Conservation (phyloP, 2,888 invertebrate genomes). For the Machimus atricapillus region DNA sequence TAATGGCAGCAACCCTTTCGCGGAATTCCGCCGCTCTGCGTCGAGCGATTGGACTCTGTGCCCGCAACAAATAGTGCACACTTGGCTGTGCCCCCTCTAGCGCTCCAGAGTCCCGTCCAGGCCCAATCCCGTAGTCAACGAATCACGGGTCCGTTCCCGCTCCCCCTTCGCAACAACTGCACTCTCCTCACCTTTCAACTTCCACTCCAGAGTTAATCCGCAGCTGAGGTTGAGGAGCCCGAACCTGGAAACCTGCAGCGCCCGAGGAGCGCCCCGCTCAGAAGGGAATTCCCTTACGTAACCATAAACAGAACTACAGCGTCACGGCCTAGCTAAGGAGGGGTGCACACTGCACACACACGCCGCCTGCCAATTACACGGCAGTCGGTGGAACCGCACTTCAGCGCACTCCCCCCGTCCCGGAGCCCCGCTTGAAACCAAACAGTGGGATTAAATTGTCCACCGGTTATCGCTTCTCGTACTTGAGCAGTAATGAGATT, state of each 20-base stretch:
- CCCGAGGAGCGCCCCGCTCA: not conserved
- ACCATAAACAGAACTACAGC: slow-evolving; percentile 37
- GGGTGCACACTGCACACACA: not conserved
- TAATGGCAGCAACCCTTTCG: not conserved
- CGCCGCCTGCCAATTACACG: not conserved
- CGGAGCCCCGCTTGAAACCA: not conserved
- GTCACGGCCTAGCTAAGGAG: not conserved
- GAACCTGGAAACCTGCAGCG: slow-evolving; percentile 5
- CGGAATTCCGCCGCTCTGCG: not conserved
- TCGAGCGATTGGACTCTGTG: not conserved
- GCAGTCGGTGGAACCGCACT: not conserved
- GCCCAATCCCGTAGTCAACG: not conserved
- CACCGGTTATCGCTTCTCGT: not conserved
- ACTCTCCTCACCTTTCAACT: slow-evolving; percentile 27
- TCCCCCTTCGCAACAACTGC: not conserved
- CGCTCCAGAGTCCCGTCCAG: not conserved
- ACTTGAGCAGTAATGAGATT: not conserved
- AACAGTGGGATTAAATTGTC: not conserved
- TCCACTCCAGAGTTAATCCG: slow-evolving; percentile 15
- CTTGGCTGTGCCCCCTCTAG: not conserved
- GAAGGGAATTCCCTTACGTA: slow-evolving; percentile 47
- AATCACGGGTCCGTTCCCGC: not conserved
- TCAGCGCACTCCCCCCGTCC: not conserved
- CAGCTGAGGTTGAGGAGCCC: not conserved
- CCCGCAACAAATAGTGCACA: not conserved